Conservation (phyloP, 2,888 invertebrate genomes). For the Cyclophora albipunctata region DNA sequence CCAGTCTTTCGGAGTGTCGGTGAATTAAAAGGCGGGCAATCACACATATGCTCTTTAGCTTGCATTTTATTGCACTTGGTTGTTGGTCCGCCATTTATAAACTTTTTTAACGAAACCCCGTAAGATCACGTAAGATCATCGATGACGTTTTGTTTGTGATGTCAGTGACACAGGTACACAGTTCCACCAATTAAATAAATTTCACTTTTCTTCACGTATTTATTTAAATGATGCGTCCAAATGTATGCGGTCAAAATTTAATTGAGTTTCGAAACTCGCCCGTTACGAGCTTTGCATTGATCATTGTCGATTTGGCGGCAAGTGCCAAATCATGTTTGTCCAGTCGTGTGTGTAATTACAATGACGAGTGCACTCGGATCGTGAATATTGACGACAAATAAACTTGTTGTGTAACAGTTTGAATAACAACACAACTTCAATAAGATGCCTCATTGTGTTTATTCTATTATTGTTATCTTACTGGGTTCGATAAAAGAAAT, state of each 20-base stretch:
- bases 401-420: slow-evolving; percentile 3
- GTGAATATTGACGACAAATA: slow-evolving; percentile 1
- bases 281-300: slow-evolving; percentile 35
- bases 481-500: no score
- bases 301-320: slow-evolving; percentile 24
- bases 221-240: slow-evolving; percentile 40
- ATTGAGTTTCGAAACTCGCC: slow-evolving; percentile 45
- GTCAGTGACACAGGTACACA: no score
- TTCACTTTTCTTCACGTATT: slow-evolving; percentile 48
- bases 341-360: slow-evolving; percentile 22
- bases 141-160: no score
- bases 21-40: no score
- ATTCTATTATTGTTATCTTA: no score
- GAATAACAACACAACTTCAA: background rate
- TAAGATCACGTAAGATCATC: no score
- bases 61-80: no score
- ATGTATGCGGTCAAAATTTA: slow-evolving; percentile 24
- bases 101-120: no score
- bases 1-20: no score
- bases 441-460: no score
- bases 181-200: slow-evolving; percentile 15
- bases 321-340: slow-evolving; percentile 28
- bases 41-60: no score
- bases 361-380: slow-evolving; percentile 2
- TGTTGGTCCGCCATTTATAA: no score